A percentile compares a stretch with the other conserved stretches of the same genome.
phyloP scores from a whole-genome alignment of 2,797 vertebrate genomes.

The Hipposideros larvatus region DNA sequence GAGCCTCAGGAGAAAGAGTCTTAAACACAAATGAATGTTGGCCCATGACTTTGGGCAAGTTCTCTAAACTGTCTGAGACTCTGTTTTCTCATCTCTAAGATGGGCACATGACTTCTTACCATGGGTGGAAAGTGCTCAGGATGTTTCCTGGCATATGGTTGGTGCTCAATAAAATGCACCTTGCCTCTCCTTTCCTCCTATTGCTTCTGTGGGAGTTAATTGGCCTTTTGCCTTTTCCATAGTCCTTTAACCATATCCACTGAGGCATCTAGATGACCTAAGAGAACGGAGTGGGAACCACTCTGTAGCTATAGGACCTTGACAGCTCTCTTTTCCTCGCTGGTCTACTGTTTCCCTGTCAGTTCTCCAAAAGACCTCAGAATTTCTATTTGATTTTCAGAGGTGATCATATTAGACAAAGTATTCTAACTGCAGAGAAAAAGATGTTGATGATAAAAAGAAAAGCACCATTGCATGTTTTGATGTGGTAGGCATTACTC shows the following conservation, averaged over 20 bases:
- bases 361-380: constrained; percentile 8
- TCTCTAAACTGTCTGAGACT: background rate
- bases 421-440: background rate
- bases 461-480: background rate
- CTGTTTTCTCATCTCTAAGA: background rate
- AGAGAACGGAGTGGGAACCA: background rate
- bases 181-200: background rate
- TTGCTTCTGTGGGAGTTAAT: background rate
- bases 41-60: background rate
- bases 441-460: background rate
- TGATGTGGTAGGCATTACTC: background rate
- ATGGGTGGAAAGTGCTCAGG: background rate
- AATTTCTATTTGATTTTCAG: constrained; percentile 7
- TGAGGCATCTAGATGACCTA: background rate
- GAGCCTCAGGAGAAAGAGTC: background rate
- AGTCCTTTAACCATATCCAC: background rate
- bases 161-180: background rate
- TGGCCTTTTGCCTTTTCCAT: background rate
- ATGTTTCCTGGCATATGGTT: background rate
- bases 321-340: background rate
- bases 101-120: background rate
- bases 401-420: background rate
- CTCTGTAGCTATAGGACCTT: background rate
- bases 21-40: background rate
- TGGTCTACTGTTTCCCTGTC: background rate